Evolutionary conservation across 2,797 vertebrate species (phyloP).

Genomic region (Xerus rutilus): DNA sequence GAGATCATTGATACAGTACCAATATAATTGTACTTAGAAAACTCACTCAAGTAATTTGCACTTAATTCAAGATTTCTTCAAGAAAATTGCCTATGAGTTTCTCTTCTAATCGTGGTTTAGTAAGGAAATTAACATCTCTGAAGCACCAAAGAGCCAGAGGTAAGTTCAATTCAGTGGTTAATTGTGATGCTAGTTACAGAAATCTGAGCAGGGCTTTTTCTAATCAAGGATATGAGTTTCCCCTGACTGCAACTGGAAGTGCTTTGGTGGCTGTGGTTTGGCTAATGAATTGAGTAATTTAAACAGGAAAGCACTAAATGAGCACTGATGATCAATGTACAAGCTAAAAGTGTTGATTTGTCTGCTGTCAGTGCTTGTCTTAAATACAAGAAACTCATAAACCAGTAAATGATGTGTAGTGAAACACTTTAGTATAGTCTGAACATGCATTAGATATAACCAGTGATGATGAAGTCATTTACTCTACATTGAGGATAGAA

Average conservation of each 20-base stretch:
- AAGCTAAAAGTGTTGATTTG: slow-evolving; percentile 47
- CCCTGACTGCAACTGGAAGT: not conserved
- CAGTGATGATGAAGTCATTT: slow-evolving; percentile 17
- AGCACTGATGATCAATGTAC: slow-evolving; percentile 51
- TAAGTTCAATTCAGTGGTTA: slow-evolving; percentile 51
- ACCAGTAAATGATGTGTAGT: slow-evolving; percentile 45
- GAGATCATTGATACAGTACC: slow-evolving; percentile 52
- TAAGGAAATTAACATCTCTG: slow-evolving; percentile 74
- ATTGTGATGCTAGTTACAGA: slow-evolving; percentile 3
- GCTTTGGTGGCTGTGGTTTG: slow-evolving; percentile 23
- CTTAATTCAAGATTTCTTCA: slow-evolving; percentile 84
- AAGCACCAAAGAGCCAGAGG: slow-evolving; percentile 57
- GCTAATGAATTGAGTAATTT: slow-evolving; percentile 75
- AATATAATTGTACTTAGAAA: slow-evolving; percentile 73
- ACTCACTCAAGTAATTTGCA: slow-evolving; percentile 80
- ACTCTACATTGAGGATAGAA: not conserved
- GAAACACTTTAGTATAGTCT: slow-evolving; percentile 16
- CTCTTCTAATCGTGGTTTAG: slow-evolving; percentile 81
- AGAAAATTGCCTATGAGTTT: slow-evolving; percentile 81
- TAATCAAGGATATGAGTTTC: slow-evolving; percentile 1
- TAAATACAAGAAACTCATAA: slow-evolving; percentile 58
- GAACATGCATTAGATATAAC: slow-evolving; percentile 45
- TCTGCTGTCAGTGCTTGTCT: slow-evolving; percentile 21
- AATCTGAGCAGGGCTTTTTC: slow-evolving; percentile 30
- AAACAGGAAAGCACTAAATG: slow-evolving; percentile 64